phyloP scores from a whole-genome alignment of 2,797 vertebrate species.

The Alca torda region DNA sequence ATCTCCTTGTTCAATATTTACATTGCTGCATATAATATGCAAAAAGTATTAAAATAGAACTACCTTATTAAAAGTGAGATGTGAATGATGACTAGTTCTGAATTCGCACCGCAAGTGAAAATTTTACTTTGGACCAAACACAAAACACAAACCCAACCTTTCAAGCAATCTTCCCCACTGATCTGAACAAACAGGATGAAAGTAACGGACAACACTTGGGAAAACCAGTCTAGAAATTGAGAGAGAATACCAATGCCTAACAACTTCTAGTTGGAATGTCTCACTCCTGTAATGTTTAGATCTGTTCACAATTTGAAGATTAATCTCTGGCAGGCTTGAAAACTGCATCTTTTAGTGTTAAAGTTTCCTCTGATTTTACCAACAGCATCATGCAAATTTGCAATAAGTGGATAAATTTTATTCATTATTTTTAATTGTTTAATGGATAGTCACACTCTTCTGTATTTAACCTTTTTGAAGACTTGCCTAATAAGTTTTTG shows the following conservation, averaged over 20 bases:
- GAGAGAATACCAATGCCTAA: neutral
- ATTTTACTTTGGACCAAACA: neutral
- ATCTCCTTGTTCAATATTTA: neutral
- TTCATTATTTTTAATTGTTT: neutral
- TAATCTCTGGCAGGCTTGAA: neutral
- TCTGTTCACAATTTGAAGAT: neutral
- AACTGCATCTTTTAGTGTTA: neutral
- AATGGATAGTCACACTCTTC: neutral
- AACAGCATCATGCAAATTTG: neutral
- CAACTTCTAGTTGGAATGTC: neutral
- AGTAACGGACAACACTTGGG: neutral
- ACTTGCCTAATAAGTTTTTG: neutral
- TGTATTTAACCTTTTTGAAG: constrained; percentile 21
- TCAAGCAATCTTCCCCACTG: neutral
- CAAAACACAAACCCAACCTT: rapidly evolving
- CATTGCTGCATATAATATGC: rapidly evolving
- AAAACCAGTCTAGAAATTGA: neutral
- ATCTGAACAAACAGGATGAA: neutral
- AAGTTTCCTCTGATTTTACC: neutral
- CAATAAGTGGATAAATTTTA: neutral
- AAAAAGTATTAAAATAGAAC: neutral
- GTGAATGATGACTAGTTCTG: neutral
- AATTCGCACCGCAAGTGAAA: neutral
- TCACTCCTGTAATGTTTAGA: neutral
- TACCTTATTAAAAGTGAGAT: rapidly evolving